Evolutionary conservation across 2,797 vertebrate genomes (phyloP).

Genomic region (Nyctibius grandis): DNA sequence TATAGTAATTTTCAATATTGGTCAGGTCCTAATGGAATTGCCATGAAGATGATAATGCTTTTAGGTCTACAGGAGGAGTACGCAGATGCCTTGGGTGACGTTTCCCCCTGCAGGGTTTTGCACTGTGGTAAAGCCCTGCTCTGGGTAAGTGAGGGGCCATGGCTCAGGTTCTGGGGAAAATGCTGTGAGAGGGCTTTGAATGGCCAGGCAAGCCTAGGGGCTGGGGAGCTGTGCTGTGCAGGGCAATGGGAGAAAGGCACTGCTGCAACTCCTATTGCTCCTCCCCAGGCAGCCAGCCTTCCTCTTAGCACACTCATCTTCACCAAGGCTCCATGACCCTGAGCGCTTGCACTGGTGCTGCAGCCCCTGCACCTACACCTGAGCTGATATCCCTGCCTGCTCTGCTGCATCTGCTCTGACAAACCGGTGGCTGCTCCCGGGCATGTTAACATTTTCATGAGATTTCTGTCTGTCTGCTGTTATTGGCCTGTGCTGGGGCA

Average conservation of each 20-base stretch:
- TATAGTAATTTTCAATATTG: not conserved
- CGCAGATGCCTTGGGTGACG: not conserved
- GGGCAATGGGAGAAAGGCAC: rapidly evolving
- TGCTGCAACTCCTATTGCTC: not conserved
- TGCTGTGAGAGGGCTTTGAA: not conserved
- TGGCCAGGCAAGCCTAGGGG: not conserved
- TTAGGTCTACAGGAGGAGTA: not conserved
- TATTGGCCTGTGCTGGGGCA: no score
- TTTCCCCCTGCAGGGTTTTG: not conserved
- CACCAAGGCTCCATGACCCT: not conserved
- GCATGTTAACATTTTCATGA: not conserved
- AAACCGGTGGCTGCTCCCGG: rapidly evolving
- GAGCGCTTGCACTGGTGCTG: not conserved
- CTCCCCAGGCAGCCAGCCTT: not conserved
- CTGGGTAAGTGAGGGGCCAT: rapidly evolving
- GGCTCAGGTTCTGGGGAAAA: not conserved
- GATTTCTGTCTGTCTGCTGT: not conserved
- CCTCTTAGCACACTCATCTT: not conserved
- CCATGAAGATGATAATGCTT: not conserved
- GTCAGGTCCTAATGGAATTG: not conserved
- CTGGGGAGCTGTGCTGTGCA: rapidly evolving
- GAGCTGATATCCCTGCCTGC: not conserved
- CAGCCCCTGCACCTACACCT: not conserved
- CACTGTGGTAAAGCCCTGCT: not conserved
- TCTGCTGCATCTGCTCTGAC: not conserved